Conservation (phyloP, 2,797 vertebrate genomes). For the Chaunax sp. region DNA sequence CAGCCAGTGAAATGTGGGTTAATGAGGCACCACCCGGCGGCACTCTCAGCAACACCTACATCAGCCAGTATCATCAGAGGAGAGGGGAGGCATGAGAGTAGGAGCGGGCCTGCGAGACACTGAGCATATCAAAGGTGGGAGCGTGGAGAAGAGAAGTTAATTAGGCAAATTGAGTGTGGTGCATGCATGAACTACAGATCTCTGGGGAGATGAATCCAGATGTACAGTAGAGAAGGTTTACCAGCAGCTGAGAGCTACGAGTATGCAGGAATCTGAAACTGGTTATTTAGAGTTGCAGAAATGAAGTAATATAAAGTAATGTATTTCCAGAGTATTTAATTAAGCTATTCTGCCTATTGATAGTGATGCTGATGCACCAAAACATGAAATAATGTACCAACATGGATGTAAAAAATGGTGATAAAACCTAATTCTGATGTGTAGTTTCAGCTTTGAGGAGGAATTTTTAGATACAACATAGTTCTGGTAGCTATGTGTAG, state of each 20-base stretch:
- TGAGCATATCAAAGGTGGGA: conserved; percentile 59
- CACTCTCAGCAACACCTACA: conserved; percentile 60
- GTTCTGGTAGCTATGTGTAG: no score
- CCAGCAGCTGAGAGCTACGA: conserved; percentile 13
- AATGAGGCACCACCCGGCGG: conserved; percentile 70
- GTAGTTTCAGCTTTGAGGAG: no score
- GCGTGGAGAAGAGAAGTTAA: conserved; percentile 47
- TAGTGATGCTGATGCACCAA: no score
- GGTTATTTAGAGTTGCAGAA: conserved; percentile 20
- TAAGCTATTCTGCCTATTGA: no score
- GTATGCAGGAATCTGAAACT: conserved; percentile 18
- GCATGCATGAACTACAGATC: conserved; percentile 22
- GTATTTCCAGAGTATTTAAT: no score
- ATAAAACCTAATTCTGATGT: no score
- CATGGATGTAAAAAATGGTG: no score
- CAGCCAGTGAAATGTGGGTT: conserved; percentile 71
- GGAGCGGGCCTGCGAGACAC: conserved; percentile 28
- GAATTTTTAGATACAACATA: no score
- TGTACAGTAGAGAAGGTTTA: conserved; percentile 32
- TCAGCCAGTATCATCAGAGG: conserved; percentile 40
- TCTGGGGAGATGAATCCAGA: conserved; percentile 23
- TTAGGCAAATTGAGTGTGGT: conserved; percentile 47
- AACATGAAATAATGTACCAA: no score
- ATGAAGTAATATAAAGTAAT: conserved; percentile 10
- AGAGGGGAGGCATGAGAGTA: conserved; percentile 17